Base-by-base conservation (phyloP, 2,888 invertebrate species). In the Stenoptilia bipunctidactyla region DNA sequence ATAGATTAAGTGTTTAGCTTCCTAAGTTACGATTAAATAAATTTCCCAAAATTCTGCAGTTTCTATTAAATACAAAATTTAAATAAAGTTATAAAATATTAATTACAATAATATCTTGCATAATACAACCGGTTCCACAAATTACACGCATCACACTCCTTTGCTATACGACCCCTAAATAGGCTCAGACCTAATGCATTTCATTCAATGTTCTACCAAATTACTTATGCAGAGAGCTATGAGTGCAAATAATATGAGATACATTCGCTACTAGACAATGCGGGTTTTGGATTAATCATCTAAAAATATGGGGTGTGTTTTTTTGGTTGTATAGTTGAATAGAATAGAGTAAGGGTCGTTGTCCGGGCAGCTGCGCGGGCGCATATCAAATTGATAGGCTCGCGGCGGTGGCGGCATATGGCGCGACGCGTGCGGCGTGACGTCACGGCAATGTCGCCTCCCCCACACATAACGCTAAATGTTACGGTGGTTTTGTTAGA, bases 311-410 rank as follows among this genome's bases (percentile, higher is more conserved):
- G 74, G 76, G 76, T 64, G n/a, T n/a, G 64, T 47, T 46, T 66
- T 70, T 66, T 72, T 67, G 30, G 30, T 58, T 58, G 55, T 55
- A 58, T 61, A 53, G 58, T 58, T 58, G 55, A 55, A 58, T 61
- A 53, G 58, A 53, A 53, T 54, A 45, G 44, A 42, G 41, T 50
- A 52, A 64, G 74, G 79, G 74, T 71, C 72, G 71, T 58, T 62
- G 73, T 48, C 4, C 30, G 56, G 71, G 76, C 80, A 80, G 80
- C 82, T 80, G 80, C 72, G 69, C 67, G 61, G 64, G 58, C 66
- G 72, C 69, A 8, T 20, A 74, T 79, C 74, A 62, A 77, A 73
- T 76, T 79, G 80, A 80, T 80, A 79, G 56, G 58, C 55, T 55
- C 48, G 53, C 51, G 53, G 60, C 48, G 53, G 51, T 52, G 60